Base-by-base conservation (phyloP, 2,797 vertebrate species). In the Chrysocyon brachyurus region DNA sequence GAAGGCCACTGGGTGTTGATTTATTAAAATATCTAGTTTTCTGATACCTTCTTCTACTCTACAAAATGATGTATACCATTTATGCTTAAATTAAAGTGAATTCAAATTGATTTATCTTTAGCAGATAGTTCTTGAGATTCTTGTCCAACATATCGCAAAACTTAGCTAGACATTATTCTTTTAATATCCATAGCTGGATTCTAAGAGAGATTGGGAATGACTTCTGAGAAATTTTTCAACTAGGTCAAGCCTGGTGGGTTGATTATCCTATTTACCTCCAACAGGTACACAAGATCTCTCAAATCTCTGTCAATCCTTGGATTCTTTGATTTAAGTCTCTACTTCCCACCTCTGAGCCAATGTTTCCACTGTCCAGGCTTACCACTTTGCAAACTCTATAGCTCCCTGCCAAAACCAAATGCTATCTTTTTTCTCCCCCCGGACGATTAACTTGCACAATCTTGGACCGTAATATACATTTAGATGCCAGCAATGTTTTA, bases 351-450 rank as follows among this genome's bases (percentile, higher is more conserved):
- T 52, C 19, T 17, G 84, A 73, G n/a, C 81, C 52, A 75, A 7
- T 49, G 33, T 85, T 87, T 88, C 93, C 46, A 61, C 26, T 70
- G 46, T 49, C 21, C 24, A 56, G 31, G 14, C 14, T 36, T 40
- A 49, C 26, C 46, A 6, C 61, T 97, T 93, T 94, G 52, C 85
- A 96, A 85, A 83, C 54, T 79, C 64, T 31, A 52, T 11, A 87
- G 52, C 52, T 90, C 40, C 57, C 10, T 96, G 96, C 91, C 86
- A 93, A 92, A 96, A 93, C 19, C 86, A 68, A 89, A 92, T 21
- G 40, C 66, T 79, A 10, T 94, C 78, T 83, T n/a, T 24, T 91
- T 31, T n/a, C 26, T 36, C 28, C 22, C 66, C 46, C 66, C 68
- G 22, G 82, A 52, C 9, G 19, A 94, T 87, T 84, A 94, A 96